phyloP scores from a whole-genome alignment of 2,113 vertebrate species.

The Danio rerio region DNA sequence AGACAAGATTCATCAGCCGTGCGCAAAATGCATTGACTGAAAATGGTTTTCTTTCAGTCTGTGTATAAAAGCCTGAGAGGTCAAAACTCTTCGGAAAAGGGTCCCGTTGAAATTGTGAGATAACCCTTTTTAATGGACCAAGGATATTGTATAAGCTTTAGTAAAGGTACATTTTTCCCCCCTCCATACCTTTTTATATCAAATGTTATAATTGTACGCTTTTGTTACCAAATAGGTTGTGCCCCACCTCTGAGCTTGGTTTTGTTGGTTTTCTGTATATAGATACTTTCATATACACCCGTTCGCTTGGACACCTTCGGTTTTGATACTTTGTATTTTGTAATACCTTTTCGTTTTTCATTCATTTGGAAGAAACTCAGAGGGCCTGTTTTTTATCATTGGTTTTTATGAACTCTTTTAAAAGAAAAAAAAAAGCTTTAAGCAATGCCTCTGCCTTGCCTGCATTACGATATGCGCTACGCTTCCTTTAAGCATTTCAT shows the following conservation, averaged over 20 bases:
- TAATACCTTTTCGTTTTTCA: constrained; percentile 67
- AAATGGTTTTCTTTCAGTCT: constrained; percentile 69
- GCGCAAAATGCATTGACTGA: constrained; percentile 73
- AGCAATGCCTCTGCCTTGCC: constrained; percentile 99
- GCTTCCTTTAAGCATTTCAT: constrained; percentile 55
- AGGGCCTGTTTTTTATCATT: constrained; percentile 87
- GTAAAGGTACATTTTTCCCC: constrained; percentile 96
- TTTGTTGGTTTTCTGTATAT: constrained; percentile 75
- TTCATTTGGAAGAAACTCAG: constrained; percentile 85
- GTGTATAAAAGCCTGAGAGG: constrained; percentile 83
- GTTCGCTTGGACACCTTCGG: constrained; percentile 80
- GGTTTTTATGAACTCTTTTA: constrained; percentile 94
- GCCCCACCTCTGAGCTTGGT: constrained; percentile 85
- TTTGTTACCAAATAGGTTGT: constrained; percentile 99
- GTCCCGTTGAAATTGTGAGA: constrained; percentile 81
- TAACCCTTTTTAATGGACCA: constrained; percentile 99
- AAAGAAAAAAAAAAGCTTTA: constrained; percentile 99
- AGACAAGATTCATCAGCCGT: constrained; percentile 69
- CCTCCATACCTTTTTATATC: constrained; percentile 97
- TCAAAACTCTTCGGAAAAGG: constrained; percentile 76
- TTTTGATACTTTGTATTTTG: constrained; percentile 70
- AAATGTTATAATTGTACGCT: constrained; percentile 90
- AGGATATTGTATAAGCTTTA: constrained; percentile 99
- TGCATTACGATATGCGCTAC: constrained; percentile 89
- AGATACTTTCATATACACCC: constrained; percentile 81